Percentiles rank a stretch among this genome's conserved stretches.
Evolutionary conservation across 2,797 vertebrate genomes (phyloP).

Genomic region (Acipenser ruthenus): DNA sequence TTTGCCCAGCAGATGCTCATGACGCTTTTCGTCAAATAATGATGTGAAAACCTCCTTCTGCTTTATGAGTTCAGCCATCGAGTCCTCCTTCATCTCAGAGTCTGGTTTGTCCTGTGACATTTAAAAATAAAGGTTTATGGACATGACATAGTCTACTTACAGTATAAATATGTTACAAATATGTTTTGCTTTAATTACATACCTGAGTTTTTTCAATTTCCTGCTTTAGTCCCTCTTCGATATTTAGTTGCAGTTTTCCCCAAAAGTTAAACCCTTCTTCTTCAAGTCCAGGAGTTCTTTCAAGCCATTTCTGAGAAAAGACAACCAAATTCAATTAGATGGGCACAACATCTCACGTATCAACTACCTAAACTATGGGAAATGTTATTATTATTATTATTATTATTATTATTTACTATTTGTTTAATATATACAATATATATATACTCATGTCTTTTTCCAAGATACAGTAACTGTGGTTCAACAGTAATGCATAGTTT

Average conservation of each 20-base stretch:
- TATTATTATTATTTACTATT: no score
- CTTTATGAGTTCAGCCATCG: slow-evolving; percentile 70
- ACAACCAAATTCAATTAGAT: slow-evolving; percentile 7
- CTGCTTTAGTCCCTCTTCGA: slow-evolving; percentile 68
- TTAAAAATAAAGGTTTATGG: no score
- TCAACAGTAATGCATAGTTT: no score
- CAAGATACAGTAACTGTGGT: no score
- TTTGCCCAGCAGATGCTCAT: slow-evolving; percentile 87
- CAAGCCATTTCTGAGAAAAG: slow-evolving; percentile 80
- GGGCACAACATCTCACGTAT: no score
- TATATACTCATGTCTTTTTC: no score
- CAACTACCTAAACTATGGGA: no score
- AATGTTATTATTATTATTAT: no score
- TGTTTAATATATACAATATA: no score
- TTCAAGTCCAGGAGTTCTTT: slow-evolving; percentile 90
- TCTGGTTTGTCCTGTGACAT: slow-evolving; percentile 55
- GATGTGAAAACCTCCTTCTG: slow-evolving; percentile 74
- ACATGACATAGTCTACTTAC: not conserved
- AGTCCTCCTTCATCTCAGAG: slow-evolving; percentile 77
- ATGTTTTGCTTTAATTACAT: slow-evolving; percentile 19
- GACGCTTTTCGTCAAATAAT: slow-evolving; percentile 86
- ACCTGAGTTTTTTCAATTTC: slow-evolving; percentile 77
- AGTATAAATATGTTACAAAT: not conserved
- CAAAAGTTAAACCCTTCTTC: slow-evolving; percentile 89
- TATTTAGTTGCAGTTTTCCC: slow-evolving; percentile 79